Evolutionary conservation across 2,113 vertebrate species (phyloP).

Genomic region (Pygoscelis antarcticus): DNA sequence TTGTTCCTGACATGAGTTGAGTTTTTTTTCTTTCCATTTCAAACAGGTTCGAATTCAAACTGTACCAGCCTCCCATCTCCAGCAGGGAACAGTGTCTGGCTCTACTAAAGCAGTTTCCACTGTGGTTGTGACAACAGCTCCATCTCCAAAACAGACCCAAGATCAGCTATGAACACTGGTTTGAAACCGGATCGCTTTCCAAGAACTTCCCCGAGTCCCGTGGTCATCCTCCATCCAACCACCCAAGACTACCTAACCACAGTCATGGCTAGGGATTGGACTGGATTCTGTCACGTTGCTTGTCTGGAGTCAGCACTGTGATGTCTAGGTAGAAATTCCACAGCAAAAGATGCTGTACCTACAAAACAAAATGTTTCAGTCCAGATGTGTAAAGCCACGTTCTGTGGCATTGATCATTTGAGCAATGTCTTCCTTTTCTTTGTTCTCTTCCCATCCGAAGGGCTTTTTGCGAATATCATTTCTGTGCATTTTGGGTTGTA

Average conservation of each 20-base stretch:
- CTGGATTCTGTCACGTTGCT: neutral
- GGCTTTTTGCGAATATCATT: neutral
- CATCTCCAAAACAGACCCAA: slow-evolving; percentile 86
- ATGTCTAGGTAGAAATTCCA: neutral
- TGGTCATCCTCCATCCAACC: neutral
- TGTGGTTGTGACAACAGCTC: slow-evolving; percentile 91
- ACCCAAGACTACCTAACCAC: neutral
- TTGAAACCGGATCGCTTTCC: neutral
- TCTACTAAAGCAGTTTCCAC: slow-evolving; percentile 92
- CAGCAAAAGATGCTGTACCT: neutral
- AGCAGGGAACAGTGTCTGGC: slow-evolving; percentile 85
- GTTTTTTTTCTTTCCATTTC: neutral
- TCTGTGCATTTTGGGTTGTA: neutral
- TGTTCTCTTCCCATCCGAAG: neutral
- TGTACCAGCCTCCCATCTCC: slow-evolving; percentile 89
- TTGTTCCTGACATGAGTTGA: neutral
- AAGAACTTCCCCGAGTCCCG: neutral
- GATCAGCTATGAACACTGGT: slow-evolving; percentile 79
- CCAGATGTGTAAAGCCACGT: neutral
- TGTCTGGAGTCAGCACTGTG: neutral
- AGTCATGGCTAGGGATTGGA: neutral
- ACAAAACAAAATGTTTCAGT: neutral
- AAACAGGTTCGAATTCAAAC: slow-evolving; percentile 93
- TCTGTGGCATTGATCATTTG: neutral
- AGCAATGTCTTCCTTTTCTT: neutral